Evolutionary conservation across 2,888 invertebrate species (phyloP).

Genomic region (Apodemia duryi): DNA sequence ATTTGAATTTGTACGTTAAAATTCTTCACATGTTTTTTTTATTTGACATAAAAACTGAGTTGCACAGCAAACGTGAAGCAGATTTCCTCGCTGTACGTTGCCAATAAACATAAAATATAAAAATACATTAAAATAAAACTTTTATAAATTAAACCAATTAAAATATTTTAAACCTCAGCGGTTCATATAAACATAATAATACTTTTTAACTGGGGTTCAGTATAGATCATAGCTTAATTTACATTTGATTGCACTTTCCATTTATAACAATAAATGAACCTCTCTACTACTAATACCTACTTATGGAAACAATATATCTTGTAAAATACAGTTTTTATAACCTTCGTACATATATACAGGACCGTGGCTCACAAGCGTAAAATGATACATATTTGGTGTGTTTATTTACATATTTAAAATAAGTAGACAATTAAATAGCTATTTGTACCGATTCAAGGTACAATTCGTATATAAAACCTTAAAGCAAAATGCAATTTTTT

Average conservation of each 20-base stretch:
- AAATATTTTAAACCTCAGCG: slow-evolving; percentile 76
- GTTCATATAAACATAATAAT: slow-evolving; percentile 78
- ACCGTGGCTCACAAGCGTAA: slow-evolving; percentile 45
- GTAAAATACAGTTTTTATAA: slow-evolving; percentile 42
- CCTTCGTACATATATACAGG: slow-evolving; percentile 66
- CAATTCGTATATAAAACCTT: slow-evolving; percentile 56
- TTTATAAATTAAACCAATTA: slow-evolving; percentile 75
- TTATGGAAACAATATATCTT: slow-evolving; percentile 54
- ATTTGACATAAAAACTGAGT: slow-evolving; percentile 28
- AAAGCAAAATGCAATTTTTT: slow-evolving; percentile 76
- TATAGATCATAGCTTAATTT: slow-evolving; percentile 67
- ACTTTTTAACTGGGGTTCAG: slow-evolving; percentile 74
- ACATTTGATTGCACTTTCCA: slow-evolving; percentile 75
- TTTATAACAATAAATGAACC: slow-evolving; percentile 68
- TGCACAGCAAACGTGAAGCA: slow-evolving; percentile 6
- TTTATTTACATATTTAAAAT: slow-evolving; percentile 71
- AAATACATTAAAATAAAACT: slow-evolving; percentile 70
- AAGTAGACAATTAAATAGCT: slow-evolving; percentile 45
- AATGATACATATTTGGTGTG: slow-evolving; percentile 74
- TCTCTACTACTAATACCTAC: slow-evolving; percentile 40
- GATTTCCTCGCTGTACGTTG: background rate
- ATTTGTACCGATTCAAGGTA: slow-evolving; percentile 69
- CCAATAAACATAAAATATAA: slow-evolving; percentile 66
- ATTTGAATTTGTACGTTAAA: slow-evolving; percentile 70
- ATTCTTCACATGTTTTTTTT: slow-evolving; percentile 32